Conservation (phyloP, 35 echinoderm and acorn worm species). For the Stichopus chloronotus region DNA sequence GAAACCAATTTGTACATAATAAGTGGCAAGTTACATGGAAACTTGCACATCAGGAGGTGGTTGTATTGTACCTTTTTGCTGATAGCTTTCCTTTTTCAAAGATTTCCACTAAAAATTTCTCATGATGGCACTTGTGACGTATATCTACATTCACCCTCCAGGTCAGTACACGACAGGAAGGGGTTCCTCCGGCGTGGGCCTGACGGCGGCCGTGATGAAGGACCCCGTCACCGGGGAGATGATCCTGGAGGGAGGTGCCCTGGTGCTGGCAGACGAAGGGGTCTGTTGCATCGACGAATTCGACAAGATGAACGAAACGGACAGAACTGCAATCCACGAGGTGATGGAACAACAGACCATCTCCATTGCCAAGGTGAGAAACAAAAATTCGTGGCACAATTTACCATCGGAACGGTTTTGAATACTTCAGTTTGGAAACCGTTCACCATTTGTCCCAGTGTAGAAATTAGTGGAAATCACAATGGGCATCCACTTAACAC, state of each 20-base stretch:
- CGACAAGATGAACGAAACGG: conserved; percentile 98
- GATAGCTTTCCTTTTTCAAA: too few species aligned
- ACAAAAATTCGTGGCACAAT: neutral
- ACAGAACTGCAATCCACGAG: conserved; percentile 95
- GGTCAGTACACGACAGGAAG: conserved; percentile 97
- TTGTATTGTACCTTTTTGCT: too few species aligned
- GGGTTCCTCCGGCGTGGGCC: conserved; percentile 95
- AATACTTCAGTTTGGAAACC: neutral
- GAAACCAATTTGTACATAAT: too few species aligned
- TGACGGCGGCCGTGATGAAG: conserved; percentile 99
- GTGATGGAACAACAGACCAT: conserved; percentile 99
- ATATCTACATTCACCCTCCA: neutral
- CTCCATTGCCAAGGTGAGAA: conserved; percentile 93
- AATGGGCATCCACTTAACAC: too few species aligned
- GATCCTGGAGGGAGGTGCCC: conserved; percentile 93
- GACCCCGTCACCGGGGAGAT: conserved; percentile 95
- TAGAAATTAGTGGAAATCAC: too few species aligned
- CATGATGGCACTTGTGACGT: neutral
- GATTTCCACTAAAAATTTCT: too few species aligned
- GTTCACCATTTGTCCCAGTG: too few species aligned
- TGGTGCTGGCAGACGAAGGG: conserved; percentile 94
- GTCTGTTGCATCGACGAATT: conserved; percentile 99
- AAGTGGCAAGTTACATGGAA: too few species aligned
- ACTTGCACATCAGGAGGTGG: too few species aligned
- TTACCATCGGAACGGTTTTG: neutral